Evolutionary conservation across 2,113 vertebrate species (phyloP).

Genomic region (Cathartes aura): DNA sequence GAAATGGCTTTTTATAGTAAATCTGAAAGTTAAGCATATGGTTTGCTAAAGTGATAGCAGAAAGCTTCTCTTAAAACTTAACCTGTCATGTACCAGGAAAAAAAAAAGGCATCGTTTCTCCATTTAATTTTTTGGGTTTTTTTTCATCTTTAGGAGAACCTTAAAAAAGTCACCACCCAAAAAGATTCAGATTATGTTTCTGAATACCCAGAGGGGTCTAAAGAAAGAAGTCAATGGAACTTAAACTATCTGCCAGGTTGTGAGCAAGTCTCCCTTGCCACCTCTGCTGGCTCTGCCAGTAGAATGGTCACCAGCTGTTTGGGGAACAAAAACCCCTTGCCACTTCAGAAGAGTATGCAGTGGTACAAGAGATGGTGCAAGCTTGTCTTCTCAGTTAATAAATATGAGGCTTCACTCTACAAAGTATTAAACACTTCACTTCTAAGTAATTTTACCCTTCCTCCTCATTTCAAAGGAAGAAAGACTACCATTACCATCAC

Average conservation of each 20-base stretch:
- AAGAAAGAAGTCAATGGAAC: not conserved
- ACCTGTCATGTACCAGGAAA: not conserved
- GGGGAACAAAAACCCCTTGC: not conserved
- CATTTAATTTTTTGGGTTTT: not conserved
- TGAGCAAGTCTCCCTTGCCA: not conserved
- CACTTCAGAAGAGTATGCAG: not conserved
- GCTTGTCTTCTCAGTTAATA: not conserved
- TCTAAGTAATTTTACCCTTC: not conserved
- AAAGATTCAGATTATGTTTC: not conserved
- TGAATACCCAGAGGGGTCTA: not conserved
- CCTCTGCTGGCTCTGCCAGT: not conserved
- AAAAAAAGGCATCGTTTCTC: not conserved
- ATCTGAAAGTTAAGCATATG: slow-evolving; percentile 64
- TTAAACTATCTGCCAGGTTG: not conserved
- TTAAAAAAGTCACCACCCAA: not conserved
- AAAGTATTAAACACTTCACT: not conserved
- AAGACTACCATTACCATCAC: not conserved
- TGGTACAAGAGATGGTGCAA: not conserved
- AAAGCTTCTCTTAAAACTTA: slow-evolving; percentile 50
- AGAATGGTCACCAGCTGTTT: not conserved
- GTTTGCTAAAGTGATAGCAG: slow-evolving; percentile 51
- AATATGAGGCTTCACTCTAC: not conserved
- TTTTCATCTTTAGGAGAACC: not conserved
- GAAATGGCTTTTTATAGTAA: slow-evolving; percentile 68
- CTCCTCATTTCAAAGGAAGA: not conserved